Conservation (phyloP, 2,888 invertebrate species). For the Neoitamus cyanurus region DNA sequence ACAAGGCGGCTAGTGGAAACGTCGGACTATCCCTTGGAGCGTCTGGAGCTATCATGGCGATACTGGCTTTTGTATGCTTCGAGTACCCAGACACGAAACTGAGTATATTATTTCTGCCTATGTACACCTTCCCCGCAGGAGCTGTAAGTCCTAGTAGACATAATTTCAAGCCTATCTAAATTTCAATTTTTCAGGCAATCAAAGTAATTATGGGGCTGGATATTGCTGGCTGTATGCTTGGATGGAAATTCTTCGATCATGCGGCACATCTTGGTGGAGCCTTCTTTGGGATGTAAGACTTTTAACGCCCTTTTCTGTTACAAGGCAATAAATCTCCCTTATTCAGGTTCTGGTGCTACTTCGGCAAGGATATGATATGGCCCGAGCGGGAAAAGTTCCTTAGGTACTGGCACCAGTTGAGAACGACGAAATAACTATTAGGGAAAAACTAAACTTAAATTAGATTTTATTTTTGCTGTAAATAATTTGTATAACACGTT, state of each 20-base stretch:
- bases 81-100: slow-evolving; percentile 90
- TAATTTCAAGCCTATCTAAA: background rate
- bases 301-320: background rate
- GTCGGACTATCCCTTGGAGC: slow-evolving; percentile 90
- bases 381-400: slow-evolving; percentile 36
- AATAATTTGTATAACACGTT: background rate
- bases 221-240: slow-evolving; percentile 80
- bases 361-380: background rate
- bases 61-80: slow-evolving; percentile 87
- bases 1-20: slow-evolving; percentile 77
- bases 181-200: slow-evolving; percentile 73
- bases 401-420: slow-evolving; percentile 38
- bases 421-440: slow-evolving; percentile 21
- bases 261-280: slow-evolving; percentile 98
- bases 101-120: slow-evolving; percentile 89
- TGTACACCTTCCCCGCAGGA: slow-evolving; percentile 88
- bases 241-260: slow-evolving; percentile 96
- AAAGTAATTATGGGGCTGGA: slow-evolving; percentile 89
- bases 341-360: slow-evolving; percentile 18
- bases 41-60: slow-evolving; percentile 94
- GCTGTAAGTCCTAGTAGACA: slow-evolving; percentile 70
- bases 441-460: background rate
- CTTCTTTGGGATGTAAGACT: slow-evolving; percentile 83
- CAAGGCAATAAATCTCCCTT: background rate
- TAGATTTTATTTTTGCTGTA: background rate